phyloP scores from a whole-genome alignment of 2,888 invertebrate species.

The Harpalus rubripes region DNA sequence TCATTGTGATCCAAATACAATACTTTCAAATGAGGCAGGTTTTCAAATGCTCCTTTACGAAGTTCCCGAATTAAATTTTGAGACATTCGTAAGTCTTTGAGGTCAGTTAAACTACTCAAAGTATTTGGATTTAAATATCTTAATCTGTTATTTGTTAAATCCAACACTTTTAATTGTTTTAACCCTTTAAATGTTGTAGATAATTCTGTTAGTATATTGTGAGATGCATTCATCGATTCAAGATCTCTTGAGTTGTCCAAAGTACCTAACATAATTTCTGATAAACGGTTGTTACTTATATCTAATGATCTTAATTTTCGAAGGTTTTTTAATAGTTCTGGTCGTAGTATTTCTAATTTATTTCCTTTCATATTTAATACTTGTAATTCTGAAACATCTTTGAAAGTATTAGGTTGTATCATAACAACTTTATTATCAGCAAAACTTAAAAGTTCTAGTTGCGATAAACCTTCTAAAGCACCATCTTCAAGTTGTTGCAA shows the following conservation, averaged over 20 bases:
- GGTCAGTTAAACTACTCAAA: conserved; percentile 84
- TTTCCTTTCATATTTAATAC: conserved; percentile 89
- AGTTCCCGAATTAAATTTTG: conserved; percentile 87
- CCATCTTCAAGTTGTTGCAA: conserved; percentile 85
- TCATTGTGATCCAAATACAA: conserved; percentile 91
- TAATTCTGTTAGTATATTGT: conserved; percentile 86
- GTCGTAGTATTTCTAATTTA: conserved; percentile 84
- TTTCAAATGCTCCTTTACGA: conserved; percentile 85
- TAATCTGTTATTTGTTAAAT: conserved; percentile 89
- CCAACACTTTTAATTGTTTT: conserved; percentile 84
- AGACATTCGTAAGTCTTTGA: conserved; percentile 86
- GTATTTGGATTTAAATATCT: conserved; percentile 84
- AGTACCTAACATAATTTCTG: conserved; percentile 83
- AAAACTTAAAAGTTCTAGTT: conserved; percentile 87
- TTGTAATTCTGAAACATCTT: conserved; percentile 82
- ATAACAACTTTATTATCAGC: conserved; percentile 86
- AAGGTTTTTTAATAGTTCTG: conserved; percentile 84
- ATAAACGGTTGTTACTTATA: conserved; percentile 87
- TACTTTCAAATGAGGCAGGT: conserved; percentile 84
- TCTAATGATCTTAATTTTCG: conserved; percentile 83
- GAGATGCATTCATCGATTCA: conserved; percentile 87
- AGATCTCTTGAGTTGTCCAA: conserved; percentile 84
- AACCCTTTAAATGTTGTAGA: conserved; percentile 86
- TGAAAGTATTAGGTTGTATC: conserved; percentile 84
- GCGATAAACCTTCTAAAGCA: conserved; percentile 84